Base-by-base conservation (phyloP, 2,113 vertebrate genomes). In the Falcunculus frontatus region DNA sequence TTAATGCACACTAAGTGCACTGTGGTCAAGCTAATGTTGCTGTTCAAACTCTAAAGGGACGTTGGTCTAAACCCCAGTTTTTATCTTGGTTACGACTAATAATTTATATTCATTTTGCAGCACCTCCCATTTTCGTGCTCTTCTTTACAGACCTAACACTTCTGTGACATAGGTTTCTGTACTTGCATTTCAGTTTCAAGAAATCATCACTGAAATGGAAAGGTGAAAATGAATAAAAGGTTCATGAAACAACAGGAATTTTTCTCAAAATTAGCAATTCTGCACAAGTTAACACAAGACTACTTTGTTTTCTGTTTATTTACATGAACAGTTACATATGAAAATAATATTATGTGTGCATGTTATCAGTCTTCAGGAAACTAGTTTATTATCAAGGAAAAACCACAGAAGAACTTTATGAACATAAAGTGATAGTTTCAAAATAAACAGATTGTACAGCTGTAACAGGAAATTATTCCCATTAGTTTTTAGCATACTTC, bases 11-110 rank as follows among this genome's bases (percentile, higher is more conserved):
- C 37, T 93, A 94, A 95, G 84, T 96, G 82, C 93, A 44, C 19
- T 90, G 96, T 75, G 95, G 92, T 97, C 85, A 70, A 78, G 60
- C 50, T 95, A 86, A 92, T 88, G 82, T 81, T 78, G 55, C 75
- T 91, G 1, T 93, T 89, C 72, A 47, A 50, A 68, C 35, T 62
- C 35, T 67, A 49, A 88, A 93, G 60, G 41, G 59, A 63, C 11
- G 0, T 74, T 87, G 50, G 30, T 93, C 50, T 80, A 77, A 90
- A 86, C 27, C 41, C 19, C 17, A 30, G 5, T 81, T 86, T 73
- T 80, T 42, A 60, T 90, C 33, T 88, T n/a, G 2, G 25, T 80
- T 78, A 26, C 9, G 7, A 21, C 59, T 80, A 63, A 93, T 73
- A 64, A 74, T 86, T 95, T 57, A 29, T 85, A 41, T 63, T 87